A percentile compares a stretch with the other conserved stretches of the same genome.
Conservation (phyloP, 2,113 vertebrate genomes). For the Muscicapa adusta region DNA sequence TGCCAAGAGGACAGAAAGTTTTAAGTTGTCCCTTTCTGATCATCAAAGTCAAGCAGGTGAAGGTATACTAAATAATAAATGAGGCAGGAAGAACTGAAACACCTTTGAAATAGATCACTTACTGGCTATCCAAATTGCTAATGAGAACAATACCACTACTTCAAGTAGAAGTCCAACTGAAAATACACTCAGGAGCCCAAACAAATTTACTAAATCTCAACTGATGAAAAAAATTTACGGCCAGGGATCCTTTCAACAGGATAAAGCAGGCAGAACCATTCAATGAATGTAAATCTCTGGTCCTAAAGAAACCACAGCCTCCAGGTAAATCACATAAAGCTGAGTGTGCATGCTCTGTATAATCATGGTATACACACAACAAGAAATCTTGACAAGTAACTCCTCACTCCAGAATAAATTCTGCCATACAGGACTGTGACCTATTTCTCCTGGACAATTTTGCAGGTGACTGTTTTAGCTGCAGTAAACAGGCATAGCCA, state of each 20-base stretch:
- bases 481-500: not conserved
- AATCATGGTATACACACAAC: not conserved
- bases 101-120: not conserved
- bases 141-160: not conserved
- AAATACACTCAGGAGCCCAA: not conserved
- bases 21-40: not conserved
- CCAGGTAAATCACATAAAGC: slow-evolving; percentile 2
- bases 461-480: slow-evolving; percentile 29
- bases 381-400: not conserved
- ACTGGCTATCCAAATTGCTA: not conserved
- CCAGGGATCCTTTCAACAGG: slow-evolving; percentile 42
- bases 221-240: not conserved
- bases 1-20: not conserved
- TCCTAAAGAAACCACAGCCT: slow-evolving; percentile 30
- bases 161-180: not conserved
- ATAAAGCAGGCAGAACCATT: slow-evolving; percentile 13
- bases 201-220: not conserved
- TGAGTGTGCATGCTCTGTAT: slow-evolving; percentile 7
- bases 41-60: not conserved
- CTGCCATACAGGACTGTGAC: not conserved
- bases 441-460: not conserved
- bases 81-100: not conserved
- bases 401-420: not conserved
- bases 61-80: not conserved
- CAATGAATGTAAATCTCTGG: slow-evolving; percentile 42